A percentile compares a stretch with the other conserved stretches of the same genome.
phyloP scores from a whole-genome alignment of 2,113 vertebrate genomes.

The Vimba vimba region DNA sequence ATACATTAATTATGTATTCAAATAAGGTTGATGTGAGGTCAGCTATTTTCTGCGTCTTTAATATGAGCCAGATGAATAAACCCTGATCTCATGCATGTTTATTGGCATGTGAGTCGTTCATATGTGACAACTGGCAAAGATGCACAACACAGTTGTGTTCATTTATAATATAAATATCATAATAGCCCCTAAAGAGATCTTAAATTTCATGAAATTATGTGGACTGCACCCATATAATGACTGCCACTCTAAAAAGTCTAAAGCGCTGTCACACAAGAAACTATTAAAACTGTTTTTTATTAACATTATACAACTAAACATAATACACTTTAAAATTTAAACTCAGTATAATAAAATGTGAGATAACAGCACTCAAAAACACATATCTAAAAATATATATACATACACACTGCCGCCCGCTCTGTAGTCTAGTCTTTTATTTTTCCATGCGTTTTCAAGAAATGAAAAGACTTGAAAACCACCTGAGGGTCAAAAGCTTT shows the following conservation, averaged over 20 bases:
- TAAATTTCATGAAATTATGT: background rate
- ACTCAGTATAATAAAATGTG: background rate
- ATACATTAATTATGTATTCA: background rate
- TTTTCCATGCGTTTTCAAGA: conserved; percentile 64
- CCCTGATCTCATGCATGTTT: background rate
- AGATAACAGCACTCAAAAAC: background rate
- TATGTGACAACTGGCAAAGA: too few relatives aligned
- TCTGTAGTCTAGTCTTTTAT: background rate
- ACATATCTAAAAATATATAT: background rate
- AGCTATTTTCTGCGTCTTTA: background rate
- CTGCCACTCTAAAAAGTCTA: background rate
- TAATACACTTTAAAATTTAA: background rate
- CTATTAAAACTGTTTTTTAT: background rate
- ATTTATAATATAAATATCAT: background rate
- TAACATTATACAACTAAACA: background rate
- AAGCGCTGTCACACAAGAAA: background rate
- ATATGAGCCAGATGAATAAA: background rate
- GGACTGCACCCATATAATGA: background rate
- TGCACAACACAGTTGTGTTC: background rate
- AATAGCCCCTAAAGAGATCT: background rate
- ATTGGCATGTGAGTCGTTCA: background rate
- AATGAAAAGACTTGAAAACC: conserved; percentile 73
- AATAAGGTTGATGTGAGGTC: background rate
- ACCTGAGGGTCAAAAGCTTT: conserved; percentile 69
- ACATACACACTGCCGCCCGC: background rate